These are phyloP conservation scores for Falco novaeseelandiae DNA, from an alignment of 2,797 vertebrate genomes.

Conservation along the genomic window DNA sequence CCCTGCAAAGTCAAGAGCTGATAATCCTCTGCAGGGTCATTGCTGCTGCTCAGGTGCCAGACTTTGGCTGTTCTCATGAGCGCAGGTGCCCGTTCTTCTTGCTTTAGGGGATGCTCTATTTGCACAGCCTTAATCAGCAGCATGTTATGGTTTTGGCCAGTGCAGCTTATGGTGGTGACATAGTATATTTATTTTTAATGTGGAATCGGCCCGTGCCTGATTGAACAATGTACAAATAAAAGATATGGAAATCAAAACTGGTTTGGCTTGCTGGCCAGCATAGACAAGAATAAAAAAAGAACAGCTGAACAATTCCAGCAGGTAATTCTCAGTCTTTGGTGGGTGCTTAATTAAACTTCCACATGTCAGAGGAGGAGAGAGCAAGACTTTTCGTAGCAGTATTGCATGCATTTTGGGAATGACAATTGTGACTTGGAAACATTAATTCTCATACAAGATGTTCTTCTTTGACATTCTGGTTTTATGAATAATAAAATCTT, in stretches of 20 bases:
- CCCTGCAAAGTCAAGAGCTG: not conserved
- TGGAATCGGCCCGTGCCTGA: not conserved
- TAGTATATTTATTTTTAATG: constrained; percentile 39
- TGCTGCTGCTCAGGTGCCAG: not conserved
- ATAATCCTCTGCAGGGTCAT: not conserved
- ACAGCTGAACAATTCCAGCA: not conserved
- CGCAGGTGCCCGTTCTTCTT: not conserved
- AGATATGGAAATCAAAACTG: constrained; percentile 54
- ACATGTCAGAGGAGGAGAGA: not conserved
- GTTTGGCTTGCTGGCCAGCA: constrained; percentile 50
- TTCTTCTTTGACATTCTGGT: constrained; percentile 51
- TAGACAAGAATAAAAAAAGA: constrained; percentile 12
- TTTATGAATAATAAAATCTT: constrained; percentile 63
- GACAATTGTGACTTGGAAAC: constrained; percentile 18
- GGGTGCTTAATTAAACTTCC: constrained; percentile 28
- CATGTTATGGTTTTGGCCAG: not conserved
- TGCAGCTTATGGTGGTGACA: constrained; percentile 17
- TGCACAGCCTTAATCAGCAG: constrained; percentile 21
- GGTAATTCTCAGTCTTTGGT: constrained; percentile 17
- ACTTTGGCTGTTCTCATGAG: not conserved
- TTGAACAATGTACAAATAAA: constrained; percentile 34
- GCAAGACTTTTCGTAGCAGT: not conserved
- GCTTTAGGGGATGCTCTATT: constrained; percentile 21
- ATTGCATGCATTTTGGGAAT: not conserved
- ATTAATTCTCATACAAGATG: constrained; percentile 53